These are phyloP conservation scores for Nasonovia ribisnigri DNA, from an alignment of 2,888 invertebrate species.

Conservation along the genomic window DNA sequence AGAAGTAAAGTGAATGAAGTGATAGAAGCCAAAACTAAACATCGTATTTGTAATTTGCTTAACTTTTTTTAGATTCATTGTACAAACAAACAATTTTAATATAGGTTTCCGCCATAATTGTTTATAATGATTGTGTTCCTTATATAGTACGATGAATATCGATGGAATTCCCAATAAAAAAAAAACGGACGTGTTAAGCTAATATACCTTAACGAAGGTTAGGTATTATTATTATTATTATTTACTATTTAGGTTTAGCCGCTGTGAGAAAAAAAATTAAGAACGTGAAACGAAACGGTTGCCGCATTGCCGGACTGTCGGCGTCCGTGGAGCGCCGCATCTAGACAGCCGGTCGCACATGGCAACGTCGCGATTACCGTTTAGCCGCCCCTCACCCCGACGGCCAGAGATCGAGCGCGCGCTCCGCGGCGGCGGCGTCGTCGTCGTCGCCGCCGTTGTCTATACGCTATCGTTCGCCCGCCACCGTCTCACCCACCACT, in stretches of 20 bases:
- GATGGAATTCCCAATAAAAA: too few species aligned
- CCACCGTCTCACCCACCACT: not conserved
- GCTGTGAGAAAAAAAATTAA: not conserved
- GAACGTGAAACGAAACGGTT: not conserved
- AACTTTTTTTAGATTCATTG: too few species aligned
- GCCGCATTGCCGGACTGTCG: conserved; percentile 28
- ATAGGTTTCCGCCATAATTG: too few species aligned
- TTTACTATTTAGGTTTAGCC: too few species aligned
- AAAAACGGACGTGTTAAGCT: too few species aligned
- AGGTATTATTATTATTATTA: too few species aligned
- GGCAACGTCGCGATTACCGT: conserved; percentile 65
- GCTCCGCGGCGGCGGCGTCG: not conserved
- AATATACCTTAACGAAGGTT: too few species aligned
- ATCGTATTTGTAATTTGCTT: too few species aligned
- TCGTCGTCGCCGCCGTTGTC: not conserved
- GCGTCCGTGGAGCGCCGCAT: conserved; percentile 2
- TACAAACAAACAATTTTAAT: too few species aligned
- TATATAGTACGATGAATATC: too few species aligned
- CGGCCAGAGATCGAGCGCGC: not conserved
- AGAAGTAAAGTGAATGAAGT: not conserved
- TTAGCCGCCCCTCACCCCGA: conserved; percentile 25
- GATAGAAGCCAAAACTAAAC: not conserved
- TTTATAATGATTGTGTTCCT: too few species aligned
- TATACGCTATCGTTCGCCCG: conserved; percentile 25
- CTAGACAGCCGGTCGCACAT: conserved; percentile 32